Conservation (phyloP, 1,140 invertebrate genomes). For the Drosophila lini region DNA sequence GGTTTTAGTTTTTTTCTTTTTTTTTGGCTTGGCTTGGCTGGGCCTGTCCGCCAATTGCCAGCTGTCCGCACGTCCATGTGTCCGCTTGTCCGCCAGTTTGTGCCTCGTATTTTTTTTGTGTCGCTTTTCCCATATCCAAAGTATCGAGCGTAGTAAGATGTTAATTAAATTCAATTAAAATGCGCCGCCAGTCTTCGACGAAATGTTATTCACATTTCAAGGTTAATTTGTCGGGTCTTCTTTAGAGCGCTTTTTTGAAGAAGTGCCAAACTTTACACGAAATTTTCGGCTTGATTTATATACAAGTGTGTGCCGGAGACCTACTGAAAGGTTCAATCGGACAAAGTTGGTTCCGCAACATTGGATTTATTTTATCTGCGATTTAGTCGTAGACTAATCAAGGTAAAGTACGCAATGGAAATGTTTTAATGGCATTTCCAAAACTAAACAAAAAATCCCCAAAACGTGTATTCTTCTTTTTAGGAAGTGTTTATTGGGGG, state of each 20-base stretch:
- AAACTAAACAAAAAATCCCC: not conserved
- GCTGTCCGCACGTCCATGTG: slow-evolving; percentile 26
- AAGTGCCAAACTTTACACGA: slow-evolving; percentile 64
- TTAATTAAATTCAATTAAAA: slow-evolving; percentile 83
- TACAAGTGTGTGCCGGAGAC: slow-evolving; percentile 19
- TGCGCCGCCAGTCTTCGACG: slow-evolving; percentile 75
- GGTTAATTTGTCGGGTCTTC: slow-evolving; percentile 68
- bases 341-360: slow-evolving; percentile 70
- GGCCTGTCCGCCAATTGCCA: slow-evolving; percentile 50
- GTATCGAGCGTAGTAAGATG: slow-evolving; percentile 76
- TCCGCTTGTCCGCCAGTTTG: slow-evolving; percentile 19
- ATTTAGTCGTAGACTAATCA: slow-evolving; percentile 32
- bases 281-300: slow-evolving; percentile 6
- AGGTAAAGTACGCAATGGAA: slow-evolving; percentile 57
- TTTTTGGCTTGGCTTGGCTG: not conserved
- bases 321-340: slow-evolving; percentile 47
- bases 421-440: slow-evolving; percentile 31
- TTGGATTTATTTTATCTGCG: slow-evolving; percentile 55
- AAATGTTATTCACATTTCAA: slow-evolving; percentile 80
- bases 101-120: slow-evolving; percentile 7
- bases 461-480: not conserved
- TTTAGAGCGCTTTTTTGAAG: slow-evolving; percentile 58
- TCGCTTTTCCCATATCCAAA: slow-evolving; percentile 76
- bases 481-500: too few species aligned
- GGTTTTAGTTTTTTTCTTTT: slow-evolving; percentile 7